Conservation (phyloP, 2,113 vertebrate species). For the Gasterosteus aculeatus region DNA sequence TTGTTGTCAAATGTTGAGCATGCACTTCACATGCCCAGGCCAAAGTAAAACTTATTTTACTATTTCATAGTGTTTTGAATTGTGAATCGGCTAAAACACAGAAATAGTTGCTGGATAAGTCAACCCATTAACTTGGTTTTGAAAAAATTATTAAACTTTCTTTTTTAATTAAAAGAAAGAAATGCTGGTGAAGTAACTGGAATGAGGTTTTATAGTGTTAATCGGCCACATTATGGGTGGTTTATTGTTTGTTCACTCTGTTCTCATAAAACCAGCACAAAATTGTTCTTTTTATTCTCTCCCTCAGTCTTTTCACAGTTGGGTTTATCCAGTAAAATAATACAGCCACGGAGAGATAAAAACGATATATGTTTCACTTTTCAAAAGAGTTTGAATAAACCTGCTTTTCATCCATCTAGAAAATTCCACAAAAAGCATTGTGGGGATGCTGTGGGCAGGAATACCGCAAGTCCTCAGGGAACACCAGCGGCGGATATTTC, state of each 20-base stretch:
- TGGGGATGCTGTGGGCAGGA: slow-evolving; percentile 72
- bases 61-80: slow-evolving; percentile 13
- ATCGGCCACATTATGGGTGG: slow-evolving; percentile 39
- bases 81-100: background rate
- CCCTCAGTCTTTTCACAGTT: slow-evolving; percentile 41
- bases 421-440: slow-evolving; percentile 72
- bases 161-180: no score
- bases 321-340: slow-evolving; percentile 59
- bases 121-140: background rate
- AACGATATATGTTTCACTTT: slow-evolving; percentile 64
- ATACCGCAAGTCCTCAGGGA: slow-evolving; percentile 76
- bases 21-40: background rate
- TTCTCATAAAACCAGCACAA: slow-evolving; percentile 42
- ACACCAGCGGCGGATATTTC: slow-evolving; percentile 68
- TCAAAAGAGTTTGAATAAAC: slow-evolving; percentile 71
- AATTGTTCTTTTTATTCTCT: slow-evolving; percentile 26
- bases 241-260: slow-evolving; percentile 48
- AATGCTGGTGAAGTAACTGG: slow-evolving; percentile 19
- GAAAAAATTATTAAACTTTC: no score
- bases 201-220: slow-evolving; percentile 24
- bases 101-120: slow-evolving; percentile 22
- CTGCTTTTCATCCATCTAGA: slow-evolving; percentile 74
- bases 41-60: background rate
- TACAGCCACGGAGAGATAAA: slow-evolving; percentile 56
- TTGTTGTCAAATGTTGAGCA: background rate